Evolutionary conservation across 2,888 invertebrate genomes (phyloP).

Genomic region (Caenorhabditis becei): DNA sequence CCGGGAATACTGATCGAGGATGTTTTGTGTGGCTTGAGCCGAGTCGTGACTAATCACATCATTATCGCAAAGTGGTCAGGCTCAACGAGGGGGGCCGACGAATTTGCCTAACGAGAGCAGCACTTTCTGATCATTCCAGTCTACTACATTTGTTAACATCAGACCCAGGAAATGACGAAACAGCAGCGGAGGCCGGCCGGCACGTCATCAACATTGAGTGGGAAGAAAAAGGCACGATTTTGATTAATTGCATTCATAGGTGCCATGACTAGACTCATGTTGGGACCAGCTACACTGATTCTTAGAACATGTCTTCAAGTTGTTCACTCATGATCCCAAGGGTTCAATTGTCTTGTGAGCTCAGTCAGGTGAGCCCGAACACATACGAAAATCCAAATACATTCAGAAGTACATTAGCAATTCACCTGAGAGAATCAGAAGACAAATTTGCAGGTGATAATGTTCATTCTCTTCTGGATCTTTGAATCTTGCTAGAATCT

Average conservation of each 20-base stretch:
- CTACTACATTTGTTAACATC: conserved; percentile 30
- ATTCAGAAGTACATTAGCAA: no score
- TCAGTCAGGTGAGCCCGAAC: background rate
- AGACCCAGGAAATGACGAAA: conserved; percentile 9
- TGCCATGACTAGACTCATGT: background rate
- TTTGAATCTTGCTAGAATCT: no score
- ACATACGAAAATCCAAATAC: no score
- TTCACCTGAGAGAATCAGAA: no score
- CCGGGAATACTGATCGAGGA: conserved; percentile 49
- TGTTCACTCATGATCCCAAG: no score
- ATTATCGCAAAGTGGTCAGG: background rate
- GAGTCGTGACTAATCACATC: conserved; percentile 5
- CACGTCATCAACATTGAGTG: conserved; percentile 31
- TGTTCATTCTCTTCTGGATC: no score
- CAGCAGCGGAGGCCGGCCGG: conserved; percentile 9
- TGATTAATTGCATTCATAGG: conserved; percentile 39
- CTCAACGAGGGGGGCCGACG: background rate
- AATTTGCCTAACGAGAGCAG: background rate
- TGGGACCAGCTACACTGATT: no score
- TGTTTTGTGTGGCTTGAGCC: conserved; percentile 24
- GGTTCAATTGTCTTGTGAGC: no score
- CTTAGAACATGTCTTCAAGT: no score
- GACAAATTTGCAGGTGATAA: no score
- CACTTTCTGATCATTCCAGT: background rate
- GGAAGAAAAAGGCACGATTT: background rate